These are phyloP conservation scores for Asbolus verrucosus DNA, from an alignment of 1,140 invertebrate genomes.

Conservation along the genomic window DNA sequence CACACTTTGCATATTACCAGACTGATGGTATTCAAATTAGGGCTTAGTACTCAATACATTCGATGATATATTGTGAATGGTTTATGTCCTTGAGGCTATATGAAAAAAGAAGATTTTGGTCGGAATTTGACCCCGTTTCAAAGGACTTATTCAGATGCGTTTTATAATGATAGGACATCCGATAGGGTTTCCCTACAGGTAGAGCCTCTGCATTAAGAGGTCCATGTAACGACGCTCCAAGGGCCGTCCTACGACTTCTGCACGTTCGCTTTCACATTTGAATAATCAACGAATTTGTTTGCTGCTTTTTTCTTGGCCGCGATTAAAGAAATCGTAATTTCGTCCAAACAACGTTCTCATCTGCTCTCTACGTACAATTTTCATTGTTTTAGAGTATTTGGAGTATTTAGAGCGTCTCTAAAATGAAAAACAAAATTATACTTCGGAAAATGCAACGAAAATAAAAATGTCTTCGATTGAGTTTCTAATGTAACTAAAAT, in stretches of 20 bases:
- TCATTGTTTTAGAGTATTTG: too few relatives aligned
- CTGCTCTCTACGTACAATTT: too few relatives aligned
- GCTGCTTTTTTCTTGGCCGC: too few relatives aligned
- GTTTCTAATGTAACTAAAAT: too few relatives aligned
- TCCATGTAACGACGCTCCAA: background rate
- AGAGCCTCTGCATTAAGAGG: background rate
- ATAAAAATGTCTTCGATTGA: too few relatives aligned
- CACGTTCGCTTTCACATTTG: constrained; percentile 13
- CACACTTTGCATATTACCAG: constrained; percentile 48
- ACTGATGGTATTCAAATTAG: constrained; percentile 46
- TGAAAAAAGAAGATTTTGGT: constrained; percentile 50
- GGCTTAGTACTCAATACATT: constrained; percentile 41
- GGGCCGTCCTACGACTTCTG: background rate
- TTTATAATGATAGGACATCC: constrained; percentile 48
- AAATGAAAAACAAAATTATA: too few relatives aligned
- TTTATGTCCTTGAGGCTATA: constrained; percentile 46
- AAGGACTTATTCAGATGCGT: constrained; percentile 40
- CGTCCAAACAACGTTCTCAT: too few relatives aligned
- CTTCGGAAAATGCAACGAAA: too few relatives aligned
- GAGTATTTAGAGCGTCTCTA: too few relatives aligned
- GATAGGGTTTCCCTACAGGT: constrained; percentile 46
- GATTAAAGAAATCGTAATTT: too few relatives aligned
- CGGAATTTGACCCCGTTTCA: constrained; percentile 41
- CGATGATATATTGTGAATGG: constrained; percentile 50
- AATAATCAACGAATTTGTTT: too few relatives aligned